Percentiles rank a stretch among this genome's conserved stretches.
phyloP scores from a whole-genome alignment of 2,113 vertebrate genomes.

The Mormyrus lacerda region DNA sequence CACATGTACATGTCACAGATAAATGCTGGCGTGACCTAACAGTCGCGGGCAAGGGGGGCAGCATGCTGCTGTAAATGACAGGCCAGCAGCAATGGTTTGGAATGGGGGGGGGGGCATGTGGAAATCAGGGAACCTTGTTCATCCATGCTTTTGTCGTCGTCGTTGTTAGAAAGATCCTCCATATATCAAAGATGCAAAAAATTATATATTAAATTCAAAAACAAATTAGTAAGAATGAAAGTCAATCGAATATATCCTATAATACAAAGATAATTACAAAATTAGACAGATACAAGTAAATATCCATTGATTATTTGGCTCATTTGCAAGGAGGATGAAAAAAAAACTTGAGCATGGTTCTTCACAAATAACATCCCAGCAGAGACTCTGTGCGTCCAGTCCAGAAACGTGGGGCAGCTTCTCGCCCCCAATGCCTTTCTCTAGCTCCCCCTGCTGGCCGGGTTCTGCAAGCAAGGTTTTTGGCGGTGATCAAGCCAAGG shows the following conservation, averaged over 20 bases:
- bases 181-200: neutral
- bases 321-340: neutral
- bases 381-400: neutral
- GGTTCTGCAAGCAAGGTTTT: neutral
- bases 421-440: neutral
- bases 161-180: neutral
- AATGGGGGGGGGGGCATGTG: neutral
- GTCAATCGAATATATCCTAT: conserved; percentile 35
- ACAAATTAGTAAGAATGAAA: conserved; percentile 35
- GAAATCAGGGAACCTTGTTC: neutral
- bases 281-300: conserved; percentile 12
- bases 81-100: conserved; percentile 8
- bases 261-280: conserved; percentile 23
- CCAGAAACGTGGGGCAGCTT: neutral
- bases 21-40: conserved; percentile 76
- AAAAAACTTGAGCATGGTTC: neutral
- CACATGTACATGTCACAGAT: conserved; percentile 89
- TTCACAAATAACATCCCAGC: neutral
- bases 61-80: conserved; percentile 29
- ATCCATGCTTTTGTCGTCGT: neutral
- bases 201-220: conserved; percentile 14
- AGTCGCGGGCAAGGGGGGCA: conserved; percentile 67
- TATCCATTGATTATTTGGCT: conserved; percentile 7
- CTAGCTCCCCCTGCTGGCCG: neutral
- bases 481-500: neutral